These are phyloP conservation scores for Selene dorsalis DNA, from an alignment of 2,797 vertebrate genomes.

Conservation along the genomic window DNA sequence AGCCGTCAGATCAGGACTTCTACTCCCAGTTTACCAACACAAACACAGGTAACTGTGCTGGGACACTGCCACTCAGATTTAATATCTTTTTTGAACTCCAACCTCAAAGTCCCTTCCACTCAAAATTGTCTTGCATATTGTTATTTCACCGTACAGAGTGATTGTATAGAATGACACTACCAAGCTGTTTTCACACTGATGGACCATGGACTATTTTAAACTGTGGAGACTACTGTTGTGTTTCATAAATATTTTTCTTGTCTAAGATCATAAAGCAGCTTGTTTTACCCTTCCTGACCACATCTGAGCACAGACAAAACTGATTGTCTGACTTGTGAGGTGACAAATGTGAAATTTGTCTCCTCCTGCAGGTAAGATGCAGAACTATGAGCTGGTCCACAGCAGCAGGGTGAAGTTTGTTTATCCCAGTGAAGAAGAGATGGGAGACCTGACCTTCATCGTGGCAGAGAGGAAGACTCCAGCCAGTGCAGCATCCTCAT, in stretches of 20 bases:
- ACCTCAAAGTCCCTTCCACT: not conserved
- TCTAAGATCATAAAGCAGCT: not conserved
- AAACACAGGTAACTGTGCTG: conserved; percentile 84
- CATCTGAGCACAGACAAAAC: not conserved
- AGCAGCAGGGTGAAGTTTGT: conserved; percentile 97
- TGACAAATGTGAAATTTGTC: conserved; percentile 6
- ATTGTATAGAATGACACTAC: not conserved
- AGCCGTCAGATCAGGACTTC: conserved; percentile 95
- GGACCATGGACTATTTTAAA: no score
- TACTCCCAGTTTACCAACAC: conserved; percentile 96
- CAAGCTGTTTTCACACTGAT: not conserved
- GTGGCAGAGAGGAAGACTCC: conserved; percentile 91
- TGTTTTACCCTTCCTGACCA: not conserved
- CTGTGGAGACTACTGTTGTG: not conserved
- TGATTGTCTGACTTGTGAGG: not conserved
- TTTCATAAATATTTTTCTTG: not conserved
- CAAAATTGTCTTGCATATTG: not conserved
- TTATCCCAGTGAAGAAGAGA: conserved; percentile 98
- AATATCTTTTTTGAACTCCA: not conserved
- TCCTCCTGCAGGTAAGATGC: conserved; percentile 90
- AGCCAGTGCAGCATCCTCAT: conserved; percentile 56
- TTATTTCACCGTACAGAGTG: not conserved
- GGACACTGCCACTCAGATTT: not conserved
- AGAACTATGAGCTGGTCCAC: conserved; percentile 98
- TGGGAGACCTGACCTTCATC: conserved; percentile 95